A percentile compares a stretch with the other conserved stretches of the same genome.
Conservation (phyloP, 2,113 vertebrate genomes). For the Otocyon megalotis region DNA sequence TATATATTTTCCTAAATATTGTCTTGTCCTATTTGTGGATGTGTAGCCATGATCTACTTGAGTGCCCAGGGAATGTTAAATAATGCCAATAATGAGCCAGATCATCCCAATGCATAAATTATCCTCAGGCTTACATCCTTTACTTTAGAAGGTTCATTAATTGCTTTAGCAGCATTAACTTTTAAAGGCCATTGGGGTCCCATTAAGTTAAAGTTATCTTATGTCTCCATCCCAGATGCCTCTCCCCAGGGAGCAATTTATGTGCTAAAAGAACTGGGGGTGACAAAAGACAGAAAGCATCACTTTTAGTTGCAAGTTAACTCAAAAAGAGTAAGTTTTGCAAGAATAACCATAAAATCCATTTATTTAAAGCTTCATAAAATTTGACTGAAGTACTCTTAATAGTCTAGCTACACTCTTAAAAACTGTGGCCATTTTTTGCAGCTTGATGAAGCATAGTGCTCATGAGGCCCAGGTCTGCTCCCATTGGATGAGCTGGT, state of each 20-base stretch:
- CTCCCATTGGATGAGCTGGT: neutral
- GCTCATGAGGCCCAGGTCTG: neutral
- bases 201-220: conserved; percentile 78
- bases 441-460: neutral
- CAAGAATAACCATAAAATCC: conserved; percentile 59
- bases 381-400: conserved; percentile 63
- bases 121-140: conserved; percentile 67
- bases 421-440: neutral
- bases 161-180: conserved; percentile 76
- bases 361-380: conserved; percentile 67
- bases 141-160: conserved; percentile 77
- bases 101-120: conserved; percentile 76
- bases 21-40: conserved; percentile 50
- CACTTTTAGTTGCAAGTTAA: conserved; percentile 65
- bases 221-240: conserved; percentile 68
- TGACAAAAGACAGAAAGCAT: conserved; percentile 56
- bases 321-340: conserved; percentile 65
- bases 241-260: conserved; percentile 66
- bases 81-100: conserved; percentile 74
- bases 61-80: conserved; percentile 76
- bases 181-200: conserved; percentile 76
- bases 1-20: conserved; percentile 24
- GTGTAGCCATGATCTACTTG: conserved; percentile 26
- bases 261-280: conserved; percentile 63
- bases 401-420: conserved; percentile 7